Base-by-base conservation (phyloP, 2,113 vertebrate species). In the Abramis brama region DNA sequence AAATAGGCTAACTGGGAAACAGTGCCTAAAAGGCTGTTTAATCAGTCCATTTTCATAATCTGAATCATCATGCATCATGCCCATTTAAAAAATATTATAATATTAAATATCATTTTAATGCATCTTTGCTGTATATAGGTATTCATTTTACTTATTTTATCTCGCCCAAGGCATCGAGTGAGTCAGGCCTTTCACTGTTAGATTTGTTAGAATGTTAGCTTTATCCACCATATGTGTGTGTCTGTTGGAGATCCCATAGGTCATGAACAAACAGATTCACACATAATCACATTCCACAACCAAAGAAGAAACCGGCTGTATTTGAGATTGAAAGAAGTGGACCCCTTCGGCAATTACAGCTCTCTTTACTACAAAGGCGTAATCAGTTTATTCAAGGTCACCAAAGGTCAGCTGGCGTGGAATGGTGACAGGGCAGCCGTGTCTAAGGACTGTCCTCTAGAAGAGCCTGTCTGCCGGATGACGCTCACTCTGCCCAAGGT, bases 321-420 rank as follows among this genome's bases (percentile, higher is more conserved):
- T 33, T 89, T 97, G 23, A 91, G 87, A 79, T 94, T 97, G 12
- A 95, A 93, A 39, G 96, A 96, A 77, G 92, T 97, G 80, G 96
- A 97, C 91, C 94, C 96, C 9, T 97, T 96, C 57, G 96, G 96
- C 78, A 97, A 97, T 90, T 92, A 96, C 86, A 96, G 95, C 86
- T 97, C 95, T 5, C 94, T 96, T 27, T 91, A 98, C 91, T 97
- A 97, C 90, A 98, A 97, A 90, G 97, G 96, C 50, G 93, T 93
- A 0, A 92, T 88, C 55, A 59, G 92, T 8, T 94, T 97, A 84
- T 95, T 95, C 78, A 96, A 95, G 92, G 83, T 96, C 70, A 88
- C 88, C 90, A 95, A 92, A 91, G 92, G 92, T 78, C 93, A 94
- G 86, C 87, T 94, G 87, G 88, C 87, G 39, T 90, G 90, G 89